Evolutionary conservation across 2,797 vertebrate genomes (phyloP), one percentile per base, ranked within the genome.

Genomic region (Botia almorhae): DNA sequence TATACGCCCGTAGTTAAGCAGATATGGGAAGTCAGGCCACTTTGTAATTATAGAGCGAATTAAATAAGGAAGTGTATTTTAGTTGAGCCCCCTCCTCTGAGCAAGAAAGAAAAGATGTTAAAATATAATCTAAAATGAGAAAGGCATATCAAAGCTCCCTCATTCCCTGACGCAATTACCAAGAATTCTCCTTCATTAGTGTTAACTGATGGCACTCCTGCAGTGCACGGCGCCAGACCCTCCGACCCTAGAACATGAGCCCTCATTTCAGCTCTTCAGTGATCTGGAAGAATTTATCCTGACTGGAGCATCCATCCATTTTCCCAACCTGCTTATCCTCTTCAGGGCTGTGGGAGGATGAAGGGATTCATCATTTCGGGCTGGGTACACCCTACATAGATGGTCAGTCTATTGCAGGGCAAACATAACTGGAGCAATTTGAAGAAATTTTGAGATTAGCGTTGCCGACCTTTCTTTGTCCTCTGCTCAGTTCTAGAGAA

Each of bases 131-230:
- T 73, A 58, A 19, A 64, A 53, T 39, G 55, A 69, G 53, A 50
- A 67, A 81, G 88, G 88, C 13, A 91, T 92, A 92, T 92, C 91
- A 85, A 91, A 82, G 26, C 88, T 95, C 94, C 92, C 94, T 87
- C 86, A 85, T 83, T 95, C 95, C 94, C 94, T 53, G 64, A 93
- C 92, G 94, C 92, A 96, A 95, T 96, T 96, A 96, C 94, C 93
- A 93, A 91, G 87, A 87, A 93, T 93, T 94, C 93, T 88, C 88
- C 92, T 94, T 95, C 95, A 95, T 95, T 95, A 94, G 92, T 91
- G 90, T 91, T 93, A 94, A 93, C 93, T 94, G 93, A 94, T 95
- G 92, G 93, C 90, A 17, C 63, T 36, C 16, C 39, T 43, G 33
- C 17, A 4, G 23, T 12, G 60, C 29, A 29, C 33, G 6, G 13